These are phyloP conservation scores for Scartelaos histophorus DNA, from an alignment of 2,113 vertebrate genomes.

Conservation along the genomic window DNA sequence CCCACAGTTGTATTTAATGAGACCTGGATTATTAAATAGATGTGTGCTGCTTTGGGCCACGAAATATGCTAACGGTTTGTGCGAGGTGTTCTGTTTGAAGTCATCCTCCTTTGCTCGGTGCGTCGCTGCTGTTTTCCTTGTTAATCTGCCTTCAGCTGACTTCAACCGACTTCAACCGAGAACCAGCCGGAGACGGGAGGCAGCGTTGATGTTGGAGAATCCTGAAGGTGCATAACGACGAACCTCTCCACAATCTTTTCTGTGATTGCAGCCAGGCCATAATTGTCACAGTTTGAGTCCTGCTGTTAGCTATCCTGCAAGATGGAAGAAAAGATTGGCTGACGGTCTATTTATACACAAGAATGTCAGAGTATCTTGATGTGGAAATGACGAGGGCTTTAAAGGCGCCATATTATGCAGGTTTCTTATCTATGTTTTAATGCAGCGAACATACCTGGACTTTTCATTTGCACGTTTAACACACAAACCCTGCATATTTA, in stretches of 20 bases:
- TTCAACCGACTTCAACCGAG: background rate
- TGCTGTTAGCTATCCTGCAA: background rate
- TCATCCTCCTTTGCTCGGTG: conserved; percentile 17
- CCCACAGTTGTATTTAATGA: conserved; percentile 36
- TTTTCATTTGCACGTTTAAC: too few species aligned
- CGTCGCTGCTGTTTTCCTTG: conserved; percentile 22
- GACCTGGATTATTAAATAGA: conserved; percentile 48
- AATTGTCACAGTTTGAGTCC: conserved; percentile 3
- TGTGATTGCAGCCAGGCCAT: background rate
- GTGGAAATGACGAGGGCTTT: background rate
- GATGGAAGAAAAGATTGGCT: background rate
- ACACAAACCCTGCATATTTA: too few species aligned
- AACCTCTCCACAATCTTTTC: background rate
- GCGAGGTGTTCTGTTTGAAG: conserved; percentile 39
- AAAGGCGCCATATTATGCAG: background rate
- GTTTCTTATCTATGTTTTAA: too few species aligned
- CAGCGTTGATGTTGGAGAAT: background rate
- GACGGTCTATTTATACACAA: background rate
- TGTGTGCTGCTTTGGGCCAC: conserved; percentile 33
- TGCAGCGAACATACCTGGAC: too few species aligned
- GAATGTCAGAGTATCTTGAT: background rate
- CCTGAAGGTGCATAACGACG: background rate
- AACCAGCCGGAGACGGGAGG: background rate
- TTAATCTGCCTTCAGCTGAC: conserved; percentile 14
- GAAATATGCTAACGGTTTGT: conserved; percentile 43